phyloP scores from a whole-genome alignment of 2,888 invertebrate genomes.

The Andrena fulva region DNA sequence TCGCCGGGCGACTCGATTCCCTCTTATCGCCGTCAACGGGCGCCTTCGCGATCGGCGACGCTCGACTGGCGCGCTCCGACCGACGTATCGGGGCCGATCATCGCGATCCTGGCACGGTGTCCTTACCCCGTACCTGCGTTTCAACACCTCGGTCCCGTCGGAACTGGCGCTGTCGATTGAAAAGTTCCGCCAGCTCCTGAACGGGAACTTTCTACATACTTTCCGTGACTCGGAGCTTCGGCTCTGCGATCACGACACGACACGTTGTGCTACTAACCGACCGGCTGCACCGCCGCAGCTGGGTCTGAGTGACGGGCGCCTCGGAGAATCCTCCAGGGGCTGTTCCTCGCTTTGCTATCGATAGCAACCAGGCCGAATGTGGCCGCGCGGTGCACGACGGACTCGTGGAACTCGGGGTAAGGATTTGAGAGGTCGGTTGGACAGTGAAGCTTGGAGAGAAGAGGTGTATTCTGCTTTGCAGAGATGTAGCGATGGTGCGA shows the following conservation, averaged over 20 bases:
- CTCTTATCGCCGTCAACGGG: slow-evolving; percentile 24
- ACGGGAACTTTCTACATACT: slow-evolving; percentile 40
- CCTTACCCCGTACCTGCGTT: too few relatives aligned
- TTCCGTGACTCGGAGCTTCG: slow-evolving; percentile 27
- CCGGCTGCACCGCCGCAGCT: slow-evolving; percentile 23
- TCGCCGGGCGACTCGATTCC: neutral
- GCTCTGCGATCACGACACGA: slow-evolving; percentile 17
- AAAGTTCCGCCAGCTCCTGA: slow-evolving; percentile 17
- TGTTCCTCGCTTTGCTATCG: slow-evolving; percentile 22
- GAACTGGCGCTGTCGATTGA: neutral
- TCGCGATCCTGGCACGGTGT: neutral
- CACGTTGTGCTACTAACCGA: slow-evolving; percentile 15
- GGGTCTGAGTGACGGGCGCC: slow-evolving; percentile 3
- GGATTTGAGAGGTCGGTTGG: neutral
- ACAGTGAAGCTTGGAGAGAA: neutral
- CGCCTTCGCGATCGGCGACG: slow-evolving; percentile 29
- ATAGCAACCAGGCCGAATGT: slow-evolving; percentile 20
- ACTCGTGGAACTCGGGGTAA: slow-evolving; percentile 4
- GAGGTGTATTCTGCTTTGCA: too few relatives aligned
- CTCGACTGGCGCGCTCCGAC: neutral
- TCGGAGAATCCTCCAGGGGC: slow-evolving; percentile 21
- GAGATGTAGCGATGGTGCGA: too few relatives aligned
- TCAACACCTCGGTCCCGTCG: too few relatives aligned
- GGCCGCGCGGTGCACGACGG: neutral
- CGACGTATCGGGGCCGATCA: slow-evolving; percentile 5